Evolutionary conservation across 2,888 invertebrate species (phyloP), one percentile per base, ranked within the genome.

Genomic region (Ypsolopha scabrella): DNA sequence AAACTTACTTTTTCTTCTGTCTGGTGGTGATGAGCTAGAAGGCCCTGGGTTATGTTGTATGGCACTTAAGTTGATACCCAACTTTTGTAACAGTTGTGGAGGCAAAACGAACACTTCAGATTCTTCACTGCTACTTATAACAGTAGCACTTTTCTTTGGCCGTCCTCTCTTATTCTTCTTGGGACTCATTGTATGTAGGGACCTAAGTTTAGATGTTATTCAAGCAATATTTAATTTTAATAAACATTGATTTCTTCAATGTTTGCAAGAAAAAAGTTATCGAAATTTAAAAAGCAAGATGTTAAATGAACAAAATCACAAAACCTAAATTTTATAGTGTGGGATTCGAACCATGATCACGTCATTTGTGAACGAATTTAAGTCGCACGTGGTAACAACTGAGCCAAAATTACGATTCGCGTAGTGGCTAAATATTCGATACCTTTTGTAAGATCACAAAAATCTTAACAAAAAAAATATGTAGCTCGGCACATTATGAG

Each of bases 31-130:
- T 33, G 49, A 11, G 11, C 2, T 24, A 24, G 24, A 24, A 24
- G n/a, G 51, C 51, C 58, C 57, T 53, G 55, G 53, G 55, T 14
- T 51, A 52, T 50, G 53, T 46, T 56, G 58, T 56, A 70, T 59
- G 50, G 59, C 67, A 51, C 60, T 68, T 55, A 82, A 66, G 62
- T 74, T 64, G 46, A 87, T 81, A 14, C 87, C 87, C 63, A 87
- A 68, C 60, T 83, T 71, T 63, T 82, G 72, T 52, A 87, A 68
- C 46, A 86, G 58, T 57, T 82, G 71, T 51, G 87, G 87, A 54
- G 86, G 69, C 41, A 87, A 60, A 41, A 87, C 80, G 65, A 80
- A 75, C 34, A 87, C 71, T 60, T 80, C 71, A 51, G 68, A 52
- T 49, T 65, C 55, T 10, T 43, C 45, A 48, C 33, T 41, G n/a